Base-by-base conservation (phyloP, 1,140 invertebrate species). In the Cherax quadricarinatus region DNA sequence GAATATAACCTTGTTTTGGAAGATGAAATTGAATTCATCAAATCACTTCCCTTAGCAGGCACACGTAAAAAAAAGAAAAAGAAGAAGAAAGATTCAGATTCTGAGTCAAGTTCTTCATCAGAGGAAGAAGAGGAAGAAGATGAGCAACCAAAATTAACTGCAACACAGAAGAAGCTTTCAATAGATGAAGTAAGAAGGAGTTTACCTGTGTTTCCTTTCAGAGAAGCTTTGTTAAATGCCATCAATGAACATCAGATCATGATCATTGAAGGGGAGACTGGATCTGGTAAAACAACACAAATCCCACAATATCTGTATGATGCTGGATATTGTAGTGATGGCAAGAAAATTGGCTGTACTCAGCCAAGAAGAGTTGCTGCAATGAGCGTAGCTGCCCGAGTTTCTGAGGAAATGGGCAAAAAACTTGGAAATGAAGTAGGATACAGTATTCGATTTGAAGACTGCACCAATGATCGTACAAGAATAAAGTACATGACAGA, bases 401-500 rank as follows among this genome's bases (percentile, higher is more conserved):
- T 97, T 4, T 96, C 97, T 10, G 96, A 97, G 94, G 97, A 97
- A 95, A 96, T 97, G 96, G 95, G 95, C 57, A 96, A 96, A 66
- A 97, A 97, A 95, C 95, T 97, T 6, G 97, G 97, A 70, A 94
- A 94, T 70, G 94, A 97, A 96, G 97, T 98, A 86, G 97, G 97
- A 12, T 98, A 97, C 95, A 96, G 96, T 93, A 97, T 97, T 93
- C 95, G 97, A 93, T 98, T 98, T 96, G 97, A 97, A 95, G 97
- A 98, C 94, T 97, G 97, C 94, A 97, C 97, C 5, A 97, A 96
- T 41, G 97, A 97, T 94, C 95, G 96, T 86, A 96, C 96, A n/a
- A 94, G 97, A 7, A 97, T 99, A n/a, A 99, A 99, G 95, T 99
- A 99, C 94, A 99, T 99, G 99, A 99, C 99, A 75, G 99, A 99